Conservation (phyloP, 2,797 vertebrate species). For the Syncerus caffer region DNA sequence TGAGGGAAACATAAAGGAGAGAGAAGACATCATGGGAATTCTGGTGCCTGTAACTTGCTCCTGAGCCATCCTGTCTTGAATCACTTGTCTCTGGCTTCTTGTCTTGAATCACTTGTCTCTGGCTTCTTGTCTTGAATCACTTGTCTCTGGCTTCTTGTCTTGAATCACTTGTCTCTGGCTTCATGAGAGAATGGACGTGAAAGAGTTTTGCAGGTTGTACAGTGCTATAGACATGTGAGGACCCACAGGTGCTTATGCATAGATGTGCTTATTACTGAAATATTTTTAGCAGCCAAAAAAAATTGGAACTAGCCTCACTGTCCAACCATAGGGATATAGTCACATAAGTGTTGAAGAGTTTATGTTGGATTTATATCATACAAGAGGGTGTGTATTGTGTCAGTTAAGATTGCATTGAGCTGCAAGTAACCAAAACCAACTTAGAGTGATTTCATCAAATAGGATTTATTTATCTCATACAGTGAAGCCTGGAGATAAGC, state of each 20-base stretch:
- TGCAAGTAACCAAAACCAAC: background rate
- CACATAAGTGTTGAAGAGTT: background rate
- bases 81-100: too few relatives aligned
- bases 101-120: background rate
- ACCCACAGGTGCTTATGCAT: fast-evolving
- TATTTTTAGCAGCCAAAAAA: background rate
- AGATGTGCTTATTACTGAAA: too few relatives aligned
- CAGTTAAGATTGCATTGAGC: background rate
- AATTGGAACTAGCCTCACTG: background rate
- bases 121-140: background rate
- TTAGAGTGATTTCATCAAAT: background rate
- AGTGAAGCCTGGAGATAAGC: background rate
- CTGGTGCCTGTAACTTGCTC: background rate
- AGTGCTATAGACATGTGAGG: background rate
- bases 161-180: background rate
- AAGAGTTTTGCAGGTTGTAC: background rate
- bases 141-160: background rate
- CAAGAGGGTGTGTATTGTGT: background rate
- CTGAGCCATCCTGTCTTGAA: background rate
- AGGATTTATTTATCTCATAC: background rate
- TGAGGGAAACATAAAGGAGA: fast-evolving
- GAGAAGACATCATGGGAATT: background rate
- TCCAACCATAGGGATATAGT: fast-evolving
- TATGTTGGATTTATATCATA: background rate
- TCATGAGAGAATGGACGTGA: background rate